Conservation (phyloP, 2,888 invertebrate species). For the Lampropteryx suffumata region DNA sequence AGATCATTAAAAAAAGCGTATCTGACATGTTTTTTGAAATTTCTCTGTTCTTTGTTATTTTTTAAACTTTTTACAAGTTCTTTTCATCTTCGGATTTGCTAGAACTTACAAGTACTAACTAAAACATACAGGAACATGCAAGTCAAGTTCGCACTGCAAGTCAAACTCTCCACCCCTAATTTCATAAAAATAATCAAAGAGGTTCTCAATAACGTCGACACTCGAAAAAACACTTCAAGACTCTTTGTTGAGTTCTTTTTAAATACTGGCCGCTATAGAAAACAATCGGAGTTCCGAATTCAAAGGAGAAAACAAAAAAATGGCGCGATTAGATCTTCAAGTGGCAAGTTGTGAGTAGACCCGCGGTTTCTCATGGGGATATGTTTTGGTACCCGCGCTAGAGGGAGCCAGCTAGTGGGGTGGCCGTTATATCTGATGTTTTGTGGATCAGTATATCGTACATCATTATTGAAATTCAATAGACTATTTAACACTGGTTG, state of each 20-base stretch:
- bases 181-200: conserved; percentile 52
- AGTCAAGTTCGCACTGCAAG: conserved; percentile 45
- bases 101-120: too few species aligned
- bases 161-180: conserved; percentile 54
- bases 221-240: conserved; percentile 66
- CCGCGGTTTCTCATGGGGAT: conserved; percentile 79
- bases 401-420: conserved; percentile 65
- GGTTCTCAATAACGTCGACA: conserved; percentile 70
- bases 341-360: conserved; percentile 54
- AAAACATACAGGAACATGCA: neutral
- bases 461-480: neutral
- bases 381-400: conserved; percentile 76
- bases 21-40: too few species aligned
- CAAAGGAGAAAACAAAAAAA: conserved; percentile 69
- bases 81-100: too few species aligned
- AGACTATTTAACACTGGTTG: too few species aligned
- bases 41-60: too few species aligned
- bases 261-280: conserved; percentile 64
- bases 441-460: too few species aligned
- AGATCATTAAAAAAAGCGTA: too few species aligned
- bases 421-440: conserved; percentile 23
- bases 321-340: conserved; percentile 79
- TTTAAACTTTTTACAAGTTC: too few species aligned
- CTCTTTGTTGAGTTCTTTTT: conserved; percentile 51
- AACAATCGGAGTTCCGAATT: conserved; percentile 64